Conservation (phyloP, 92 coral and sea anemone species). For the Porites evermanni region DNA sequence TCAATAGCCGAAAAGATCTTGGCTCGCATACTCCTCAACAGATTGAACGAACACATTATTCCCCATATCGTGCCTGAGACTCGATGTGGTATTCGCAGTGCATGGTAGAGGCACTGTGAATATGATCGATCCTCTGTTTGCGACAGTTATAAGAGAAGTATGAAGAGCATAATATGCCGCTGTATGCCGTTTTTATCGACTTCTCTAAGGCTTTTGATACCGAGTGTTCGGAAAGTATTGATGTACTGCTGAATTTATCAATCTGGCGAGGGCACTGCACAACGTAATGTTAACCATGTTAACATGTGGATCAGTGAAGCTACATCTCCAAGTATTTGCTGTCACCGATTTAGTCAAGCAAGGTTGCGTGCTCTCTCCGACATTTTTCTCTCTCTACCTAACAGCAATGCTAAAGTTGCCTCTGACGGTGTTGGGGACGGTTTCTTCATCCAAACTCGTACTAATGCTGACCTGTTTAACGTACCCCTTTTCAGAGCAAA, state of each 20-base stretch:
- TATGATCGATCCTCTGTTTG: slow-evolving; percentile 25
- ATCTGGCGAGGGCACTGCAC: slow-evolving; percentile 25
- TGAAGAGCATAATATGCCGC: slow-evolving; percentile 28
- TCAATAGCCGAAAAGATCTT: neutral
- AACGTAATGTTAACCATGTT: neutral
- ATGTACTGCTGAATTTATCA: slow-evolving; percentile 43
- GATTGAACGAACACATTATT: neutral
- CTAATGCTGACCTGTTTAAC: slow-evolving; percentile 48
- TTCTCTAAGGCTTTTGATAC: slow-evolving; percentile 42
- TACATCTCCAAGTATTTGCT: neutral
- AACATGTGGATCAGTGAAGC: too few relatives aligned
- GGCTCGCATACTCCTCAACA: slow-evolving; percentile 1
- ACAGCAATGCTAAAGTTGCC: slow-evolving; percentile 44
- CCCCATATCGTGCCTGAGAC: slow-evolving; percentile 7
- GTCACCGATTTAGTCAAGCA: slow-evolving; percentile 29
- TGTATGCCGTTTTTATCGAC: slow-evolving; percentile 28
- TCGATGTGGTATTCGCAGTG: slow-evolving; percentile 32
- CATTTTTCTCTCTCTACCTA: slow-evolving; percentile 37
- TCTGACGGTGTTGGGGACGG: slow-evolving; percentile 32
- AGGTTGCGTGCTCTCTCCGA: slow-evolving; percentile 48
- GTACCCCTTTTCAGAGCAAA: slow-evolving; percentile 39
- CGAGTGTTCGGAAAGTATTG: slow-evolving; percentile 30
- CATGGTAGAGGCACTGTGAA: slow-evolving; percentile 15
- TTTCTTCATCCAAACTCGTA: slow-evolving; percentile 37
- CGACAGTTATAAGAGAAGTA: slow-evolving; percentile 21